Conservation (phyloP, 2,797 vertebrate species). For the Hydrophis major region DNA sequence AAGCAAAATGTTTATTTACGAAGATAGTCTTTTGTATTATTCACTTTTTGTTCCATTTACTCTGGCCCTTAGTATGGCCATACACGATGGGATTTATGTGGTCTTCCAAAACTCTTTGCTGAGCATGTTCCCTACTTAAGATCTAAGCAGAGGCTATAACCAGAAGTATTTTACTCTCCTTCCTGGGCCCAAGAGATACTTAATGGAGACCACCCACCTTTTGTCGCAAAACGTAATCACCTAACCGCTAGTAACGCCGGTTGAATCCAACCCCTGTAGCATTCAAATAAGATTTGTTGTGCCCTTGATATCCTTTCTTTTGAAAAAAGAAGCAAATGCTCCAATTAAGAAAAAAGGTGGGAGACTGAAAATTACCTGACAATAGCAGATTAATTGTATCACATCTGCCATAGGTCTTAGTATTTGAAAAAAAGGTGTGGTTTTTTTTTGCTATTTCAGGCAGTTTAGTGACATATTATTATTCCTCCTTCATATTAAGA, state of each 20-base stretch:
- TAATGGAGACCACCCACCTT: background rate
- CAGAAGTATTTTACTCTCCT: background rate
- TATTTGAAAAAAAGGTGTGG: background rate
- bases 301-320: background rate
- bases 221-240: background rate
- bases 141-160: background rate
- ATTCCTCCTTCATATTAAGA: background rate
- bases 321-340: background rate
- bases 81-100: background rate
- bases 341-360: background rate
- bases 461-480: background rate
- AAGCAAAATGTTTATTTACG: background rate
- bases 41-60: background rate
- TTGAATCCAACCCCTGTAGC: background rate
- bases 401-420: background rate
- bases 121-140: background rate
- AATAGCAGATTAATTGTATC: background rate
- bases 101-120: background rate
- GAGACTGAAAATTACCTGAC: background rate
- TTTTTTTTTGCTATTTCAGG: background rate
- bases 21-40: background rate
- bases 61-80: background rate
- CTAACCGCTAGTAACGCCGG: no score
- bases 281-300: background rate
- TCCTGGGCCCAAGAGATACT: background rate